Base-by-base conservation (phyloP, 2,797 vertebrate species). In the Lophius americanus region DNA sequence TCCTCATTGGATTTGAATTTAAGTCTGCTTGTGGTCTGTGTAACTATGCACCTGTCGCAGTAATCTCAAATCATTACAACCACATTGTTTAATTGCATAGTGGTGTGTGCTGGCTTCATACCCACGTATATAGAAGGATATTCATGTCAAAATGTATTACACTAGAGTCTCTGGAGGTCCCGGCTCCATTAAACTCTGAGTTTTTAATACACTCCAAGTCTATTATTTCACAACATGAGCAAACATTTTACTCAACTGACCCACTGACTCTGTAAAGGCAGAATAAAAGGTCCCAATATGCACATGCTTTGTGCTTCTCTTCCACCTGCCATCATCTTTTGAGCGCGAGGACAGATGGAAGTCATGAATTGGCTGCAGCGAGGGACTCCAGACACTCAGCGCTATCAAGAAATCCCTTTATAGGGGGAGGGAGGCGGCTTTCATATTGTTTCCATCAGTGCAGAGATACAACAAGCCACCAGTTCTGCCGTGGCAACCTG, bases 341-440 rank as follows among this genome's bases (percentile, higher is more conserved):
- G 70, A 86, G 73, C 69, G 65, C 5, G 60, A 75, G 74, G 86
- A 88, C 89, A 91, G 87, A 90, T 90, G 89, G 85, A 88, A 86
- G 85, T 89, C 87, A 83, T 89, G 86, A 90, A 89, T 90, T 74
- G 83, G 80, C 70, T 81, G 65, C 81, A 79, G 82, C 62, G 43
- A 81, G 71, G 66, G 76, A 83, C 73, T 85, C 69, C 68, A 78
- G 79, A 78, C 81, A 72, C 73, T 81, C 75, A 71, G 73, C 80
- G 84, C 84, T 65, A 83, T 87, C 75, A 82, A 79, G 81, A 88
- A 89, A 78, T 87, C 83, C 75, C 81, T 81, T 87, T 75, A 79
- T 52, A 76, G 78, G 69, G 66, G 81, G 75, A 56, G 61, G 60
- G 72, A 64, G 63, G 64, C 78, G 76, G 79, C 84, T 84, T 86